These are phyloP conservation scores for Ecliptopera silaceata DNA, from an alignment of 2,888 invertebrate genomes.

Conservation along the genomic window DNA sequence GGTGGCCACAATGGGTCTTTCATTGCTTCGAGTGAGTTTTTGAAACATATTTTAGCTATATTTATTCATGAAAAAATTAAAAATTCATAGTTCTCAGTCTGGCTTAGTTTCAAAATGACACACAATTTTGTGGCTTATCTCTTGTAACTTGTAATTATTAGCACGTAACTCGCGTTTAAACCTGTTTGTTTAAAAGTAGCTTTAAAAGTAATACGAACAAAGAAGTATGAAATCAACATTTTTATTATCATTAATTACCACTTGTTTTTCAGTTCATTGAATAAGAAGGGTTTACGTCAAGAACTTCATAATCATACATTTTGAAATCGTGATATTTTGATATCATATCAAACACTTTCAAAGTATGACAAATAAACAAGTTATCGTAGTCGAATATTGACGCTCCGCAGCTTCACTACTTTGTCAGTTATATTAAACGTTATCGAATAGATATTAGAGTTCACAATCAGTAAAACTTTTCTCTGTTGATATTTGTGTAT, in stretches of 20 bases:
- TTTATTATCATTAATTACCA: conserved; percentile 18
- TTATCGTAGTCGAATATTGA: neutral
- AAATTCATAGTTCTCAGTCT: too few species aligned
- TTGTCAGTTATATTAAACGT: conserved; percentile 11
- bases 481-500: neutral
- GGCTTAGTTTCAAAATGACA: too few species aligned
- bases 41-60: too few species aligned
- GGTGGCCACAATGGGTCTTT: conserved; percentile 57
- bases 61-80: too few species aligned
- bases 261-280: conserved; percentile 21
- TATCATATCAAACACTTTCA: conserved; percentile 7
- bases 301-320: conserved; percentile 16
- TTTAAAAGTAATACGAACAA: neutral
- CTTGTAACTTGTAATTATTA: too few species aligned
- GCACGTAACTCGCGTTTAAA: too few species aligned
- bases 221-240: neutral
- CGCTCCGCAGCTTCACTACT: neutral
- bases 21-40: conserved; percentile 59
- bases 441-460: conserved; percentile 13
- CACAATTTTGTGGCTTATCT: too few species aligned
- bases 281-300: neutral
- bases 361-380: neutral
- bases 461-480: neutral
- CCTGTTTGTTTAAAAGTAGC: too few species aligned
- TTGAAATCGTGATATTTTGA: conserved; percentile 29